A percentile compares a stretch with the other conserved stretches of the same genome.
Evolutionary conservation across 2,797 vertebrate species (phyloP).

Genomic region (Vireo griseus): DNA sequence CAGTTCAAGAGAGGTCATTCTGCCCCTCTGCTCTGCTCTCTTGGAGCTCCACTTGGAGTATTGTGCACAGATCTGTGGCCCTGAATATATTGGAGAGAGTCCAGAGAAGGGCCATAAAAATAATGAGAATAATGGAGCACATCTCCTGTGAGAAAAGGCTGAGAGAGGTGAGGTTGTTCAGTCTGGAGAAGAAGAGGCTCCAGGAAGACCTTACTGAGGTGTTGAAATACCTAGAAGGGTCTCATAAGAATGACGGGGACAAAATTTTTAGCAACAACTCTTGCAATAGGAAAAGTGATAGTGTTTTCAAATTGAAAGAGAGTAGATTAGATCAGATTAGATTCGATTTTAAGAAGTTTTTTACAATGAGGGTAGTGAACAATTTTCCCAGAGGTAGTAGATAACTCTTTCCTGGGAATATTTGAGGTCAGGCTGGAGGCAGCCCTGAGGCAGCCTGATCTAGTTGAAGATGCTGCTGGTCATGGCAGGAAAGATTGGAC

Average conservation of each 20-base stretch:
- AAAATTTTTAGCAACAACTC: neutral
- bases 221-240: accelerated
- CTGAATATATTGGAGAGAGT: accelerated
- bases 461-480: neutral
- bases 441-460: neutral
- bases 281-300: accelerated
- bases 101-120: neutral
- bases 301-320: neutral
- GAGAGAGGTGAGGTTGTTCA: neutral
- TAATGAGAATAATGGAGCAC: neutral
- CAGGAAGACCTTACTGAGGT: neutral
- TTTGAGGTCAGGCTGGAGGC: neutral
- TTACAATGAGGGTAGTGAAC: accelerated
- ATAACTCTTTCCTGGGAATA: neutral
- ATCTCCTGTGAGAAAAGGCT: neutral
- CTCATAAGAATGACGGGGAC: neutral
- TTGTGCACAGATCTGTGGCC: accelerated
- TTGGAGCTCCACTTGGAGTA: neutral
- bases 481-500: neutral
- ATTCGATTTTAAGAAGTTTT: neutral
- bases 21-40: neutral
- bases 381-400: neutral
- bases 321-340: neutral
- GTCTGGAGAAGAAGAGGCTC: neutral
- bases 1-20: neutral